These are phyloP conservation scores for Halyomorpha halys DNA, from an alignment of 1,140 invertebrate species.

Conservation along the genomic window DNA sequence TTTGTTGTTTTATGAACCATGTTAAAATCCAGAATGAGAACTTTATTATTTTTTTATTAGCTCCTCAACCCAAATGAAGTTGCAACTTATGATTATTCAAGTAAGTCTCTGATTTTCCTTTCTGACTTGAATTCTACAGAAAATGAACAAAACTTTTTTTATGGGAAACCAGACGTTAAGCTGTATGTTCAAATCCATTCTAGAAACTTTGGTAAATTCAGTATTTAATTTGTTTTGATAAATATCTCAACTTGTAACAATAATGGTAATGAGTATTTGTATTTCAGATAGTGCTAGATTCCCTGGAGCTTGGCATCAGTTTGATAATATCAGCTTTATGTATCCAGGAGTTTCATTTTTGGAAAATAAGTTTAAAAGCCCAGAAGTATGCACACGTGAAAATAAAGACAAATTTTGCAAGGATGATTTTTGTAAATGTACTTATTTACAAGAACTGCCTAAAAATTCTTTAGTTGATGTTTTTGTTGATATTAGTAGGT, in stretches of 20 bases:
- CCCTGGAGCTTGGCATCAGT: slow-evolving; percentile 29
- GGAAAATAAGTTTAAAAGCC: slow-evolving; percentile 2
- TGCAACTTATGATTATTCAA: slow-evolving; percentile 21
- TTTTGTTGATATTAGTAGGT: slow-evolving; percentile 30
- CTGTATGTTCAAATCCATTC: slow-evolving; percentile 26
- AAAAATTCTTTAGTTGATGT: slow-evolving; percentile 27
- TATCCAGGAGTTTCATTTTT: slow-evolving; percentile 24
- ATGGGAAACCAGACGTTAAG: slow-evolving; percentile 22
- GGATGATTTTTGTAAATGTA: slow-evolving; percentile 25
- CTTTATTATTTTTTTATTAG: slow-evolving; percentile 23
- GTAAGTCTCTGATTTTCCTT: slow-evolving; percentile 24
- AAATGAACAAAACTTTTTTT: slow-evolving; percentile 3
- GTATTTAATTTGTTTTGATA: not conserved
- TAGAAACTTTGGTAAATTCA: slow-evolving; percentile 24
- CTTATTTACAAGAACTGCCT: slow-evolving; percentile 24
- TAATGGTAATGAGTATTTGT: not conserved
- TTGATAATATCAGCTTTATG: slow-evolving; percentile 28
- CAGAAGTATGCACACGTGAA: slow-evolving; percentile 19
- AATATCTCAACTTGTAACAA: not conserved
- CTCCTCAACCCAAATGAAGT: slow-evolving; percentile 28
- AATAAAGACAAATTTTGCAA: slow-evolving; percentile 23
- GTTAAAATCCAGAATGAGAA: not conserved
- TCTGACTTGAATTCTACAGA: slow-evolving; percentile 24
- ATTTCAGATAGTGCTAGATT: slow-evolving; percentile 20
- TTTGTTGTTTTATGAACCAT: not conserved